A percentile compares a stretch with the other conserved stretches of the same genome.
Evolutionary conservation across 1,140 invertebrate genomes (phyloP).

Genomic region (Bicyclus anynana): DNA sequence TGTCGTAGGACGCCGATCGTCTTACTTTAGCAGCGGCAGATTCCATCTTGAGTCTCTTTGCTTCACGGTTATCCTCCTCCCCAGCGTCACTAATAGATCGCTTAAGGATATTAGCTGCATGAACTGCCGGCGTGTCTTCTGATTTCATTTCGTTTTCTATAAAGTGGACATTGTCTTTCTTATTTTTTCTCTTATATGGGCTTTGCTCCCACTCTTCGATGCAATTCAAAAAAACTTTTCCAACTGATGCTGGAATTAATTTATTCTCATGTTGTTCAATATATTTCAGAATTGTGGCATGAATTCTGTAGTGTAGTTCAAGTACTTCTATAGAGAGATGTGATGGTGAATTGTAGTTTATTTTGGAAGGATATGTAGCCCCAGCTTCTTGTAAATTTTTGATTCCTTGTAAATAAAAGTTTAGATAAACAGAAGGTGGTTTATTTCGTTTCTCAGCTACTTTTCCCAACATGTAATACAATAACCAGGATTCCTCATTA

Average conservation of each 20-base stretch:
- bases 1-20: constrained; percentile 65
- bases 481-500: constrained; percentile 90
- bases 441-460: constrained; percentile 89
- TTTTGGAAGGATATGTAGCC: constrained; percentile 91
- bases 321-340: constrained; percentile 92
- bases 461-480: constrained; percentile 96
- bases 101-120: constrained; percentile 66
- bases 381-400: constrained; percentile 87
- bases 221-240: constrained; percentile 63
- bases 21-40: constrained; percentile 67
- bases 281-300: constrained; percentile 91
- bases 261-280: constrained; percentile 83
- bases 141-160: constrained; percentile 35
- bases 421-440: constrained; percentile 84
- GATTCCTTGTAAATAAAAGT: constrained; percentile 87
- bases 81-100: constrained; percentile 65
- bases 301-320: constrained; percentile 90
- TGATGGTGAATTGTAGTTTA: constrained; percentile 90
- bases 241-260: constrained; percentile 61
- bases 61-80: constrained; percentile 61
- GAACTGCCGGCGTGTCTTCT: constrained; percentile 40
- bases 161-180: constrained; percentile 46
- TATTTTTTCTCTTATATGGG: constrained; percentile 60
- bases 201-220: constrained; percentile 65
- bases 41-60: constrained; percentile 60